Base-by-base conservation (phyloP, 37 sponge, comb jelly and placozoan genomes). In the Agelas oroides region DNA sequence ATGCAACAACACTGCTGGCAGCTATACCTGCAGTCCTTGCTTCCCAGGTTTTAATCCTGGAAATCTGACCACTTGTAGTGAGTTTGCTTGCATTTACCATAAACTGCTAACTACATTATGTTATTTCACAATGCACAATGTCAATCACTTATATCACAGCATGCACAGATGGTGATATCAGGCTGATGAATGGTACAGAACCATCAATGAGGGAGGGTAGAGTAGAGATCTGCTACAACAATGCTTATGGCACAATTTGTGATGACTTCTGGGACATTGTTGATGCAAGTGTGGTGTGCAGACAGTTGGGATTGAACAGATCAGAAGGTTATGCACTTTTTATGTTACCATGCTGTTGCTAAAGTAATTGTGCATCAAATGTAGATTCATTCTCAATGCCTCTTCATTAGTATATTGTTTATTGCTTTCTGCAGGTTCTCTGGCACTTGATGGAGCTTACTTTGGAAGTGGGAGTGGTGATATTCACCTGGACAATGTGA, bases 401-500 rank as follows among this genome's bases (percentile, higher is more conserved):
- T n/a, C n/a, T n/a, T n/a, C n/a, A n/a, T n/a, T n/a, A n/a, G n/a
- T n/a, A n/a, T n/a, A n/a, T n/a, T n/a, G n/a, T n/a, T n/a, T n/a
- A n/a, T n/a, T n/a, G n/a, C n/a, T n/a, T 46, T 46, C 46, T 46
- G 6, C 8, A 61, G 62, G 27, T 12, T 36, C 52, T 52, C 24
- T 76, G 20, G 57, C 76, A 28, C 53, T 76, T 76, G 31, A 30
- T n/a, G 28, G 35, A 57, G 39, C 76, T 33, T 31, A 57, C 39
- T 73, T 73, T 73, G 84, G 84, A 16, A 34, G 52, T 74, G 39
- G 54, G 0, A 21, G 24, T 21, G 83, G 71, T 30, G 57, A 71
- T 17, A 76, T 88, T 62, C 35, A 75, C 57, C 59, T 89, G 19
- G 79, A 83, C 38, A 59, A 89, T 62, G 73, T 89, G 21, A 60